Conservation (phyloP, 2,797 vertebrate genomes). For the Rhadinocentrus ornatus region DNA sequence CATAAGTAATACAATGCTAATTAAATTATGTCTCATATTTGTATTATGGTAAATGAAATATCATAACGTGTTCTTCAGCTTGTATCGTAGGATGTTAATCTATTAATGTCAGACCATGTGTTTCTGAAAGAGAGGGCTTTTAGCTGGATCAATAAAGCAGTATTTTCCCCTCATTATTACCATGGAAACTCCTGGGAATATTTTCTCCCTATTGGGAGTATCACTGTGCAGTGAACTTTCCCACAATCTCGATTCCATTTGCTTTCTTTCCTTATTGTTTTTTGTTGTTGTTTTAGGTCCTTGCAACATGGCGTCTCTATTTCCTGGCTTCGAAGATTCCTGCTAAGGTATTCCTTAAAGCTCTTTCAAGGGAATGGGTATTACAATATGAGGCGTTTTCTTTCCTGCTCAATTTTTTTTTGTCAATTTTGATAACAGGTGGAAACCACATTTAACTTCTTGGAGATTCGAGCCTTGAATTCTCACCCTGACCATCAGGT, state of each 20-base stretch:
- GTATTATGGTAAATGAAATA: constrained; percentile 37
- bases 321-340: constrained; percentile 85
- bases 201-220: constrained; percentile 28
- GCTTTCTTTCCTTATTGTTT: constrained; percentile 14
- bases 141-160: constrained; percentile 64
- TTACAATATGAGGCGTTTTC: neutral
- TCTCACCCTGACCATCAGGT: constrained; percentile 88
- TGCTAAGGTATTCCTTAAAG: constrained; percentile 72
- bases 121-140: constrained; percentile 55
- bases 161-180: constrained; percentile 52
- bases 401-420: neutral
- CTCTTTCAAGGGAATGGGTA: neutral
- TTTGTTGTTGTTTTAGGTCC: constrained; percentile 72
- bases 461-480: constrained; percentile 88
- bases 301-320: constrained; percentile 88
- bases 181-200: constrained; percentile 58
- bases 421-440: constrained; percentile 69
- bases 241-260: constrained; percentile 40
- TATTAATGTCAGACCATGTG: constrained; percentile 39
- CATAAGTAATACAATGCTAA: constrained; percentile 34
- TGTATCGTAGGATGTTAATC: constrained; percentile 19
- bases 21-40: constrained; percentile 27
- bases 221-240: constrained; percentile 52
- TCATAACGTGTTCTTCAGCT: constrained; percentile 24
- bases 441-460: constrained; percentile 89